A percentile compares a stretch with the other conserved stretches of the same genome.
These are phyloP conservation scores for Furcula furcula DNA, from an alignment of 2,888 invertebrate genomes.

Conservation along the genomic window DNA sequence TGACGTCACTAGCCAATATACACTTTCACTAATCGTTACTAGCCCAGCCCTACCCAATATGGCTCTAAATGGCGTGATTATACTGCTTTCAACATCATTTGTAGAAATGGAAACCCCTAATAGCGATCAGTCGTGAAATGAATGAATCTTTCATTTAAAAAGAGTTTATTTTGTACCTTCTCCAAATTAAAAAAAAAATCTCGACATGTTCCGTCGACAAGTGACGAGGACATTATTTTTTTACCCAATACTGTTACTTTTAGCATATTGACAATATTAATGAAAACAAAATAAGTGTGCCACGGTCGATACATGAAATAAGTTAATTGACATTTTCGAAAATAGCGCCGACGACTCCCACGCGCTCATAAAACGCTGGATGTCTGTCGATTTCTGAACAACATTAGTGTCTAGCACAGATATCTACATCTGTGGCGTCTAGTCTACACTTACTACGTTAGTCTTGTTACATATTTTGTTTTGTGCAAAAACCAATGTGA, in stretches of 20 bases:
- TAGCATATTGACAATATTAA: conserved; percentile 5
- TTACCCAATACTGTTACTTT: conserved; percentile 6
- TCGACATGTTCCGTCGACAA: too few relatives aligned
- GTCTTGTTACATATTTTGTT: too few relatives aligned
- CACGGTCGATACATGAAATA: conserved; percentile 32
- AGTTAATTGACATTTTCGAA: conserved; percentile 31
- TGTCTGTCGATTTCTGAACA: too few relatives aligned
- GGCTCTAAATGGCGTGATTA: not conserved
- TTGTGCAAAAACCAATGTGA: too few relatives aligned
- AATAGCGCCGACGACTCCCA: conserved; percentile 25
- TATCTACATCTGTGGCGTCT: too few relatives aligned
- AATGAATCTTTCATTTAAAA: too few relatives aligned
- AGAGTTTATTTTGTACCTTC: too few relatives aligned
- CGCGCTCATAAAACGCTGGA: conserved; percentile 14
- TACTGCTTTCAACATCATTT: conserved; percentile 2
- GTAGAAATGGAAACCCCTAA: too few relatives aligned
- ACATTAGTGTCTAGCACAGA: too few relatives aligned
- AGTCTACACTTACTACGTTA: too few relatives aligned
- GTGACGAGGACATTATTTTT: conserved; percentile 1
- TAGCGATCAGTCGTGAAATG: too few relatives aligned
- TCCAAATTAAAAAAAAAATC: too few relatives aligned
- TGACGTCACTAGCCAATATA: conserved; percentile 3
- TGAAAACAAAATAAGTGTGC: conserved; percentile 25
- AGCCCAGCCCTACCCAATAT: conserved; percentile 2
- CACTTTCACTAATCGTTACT: conserved; percentile 19